Conservation (phyloP, 2,797 vertebrate species). For the Monodelphis domestica region DNA sequence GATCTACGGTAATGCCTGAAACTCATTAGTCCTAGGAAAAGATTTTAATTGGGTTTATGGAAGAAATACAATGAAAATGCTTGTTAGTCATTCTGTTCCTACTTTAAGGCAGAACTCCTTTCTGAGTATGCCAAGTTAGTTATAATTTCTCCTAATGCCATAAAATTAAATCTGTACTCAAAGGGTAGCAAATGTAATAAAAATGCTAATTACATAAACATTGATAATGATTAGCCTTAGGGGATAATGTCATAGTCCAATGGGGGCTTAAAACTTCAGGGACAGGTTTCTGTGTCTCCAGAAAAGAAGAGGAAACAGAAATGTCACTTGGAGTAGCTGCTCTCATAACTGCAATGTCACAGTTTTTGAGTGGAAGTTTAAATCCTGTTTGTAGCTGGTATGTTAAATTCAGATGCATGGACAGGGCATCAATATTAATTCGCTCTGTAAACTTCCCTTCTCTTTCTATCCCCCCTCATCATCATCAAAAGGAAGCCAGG, state of each 20-base stretch:
- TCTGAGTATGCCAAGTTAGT: background rate
- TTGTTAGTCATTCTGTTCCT: conserved; percentile 7
- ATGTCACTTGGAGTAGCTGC: background rate
- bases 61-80: conserved; percentile 19
- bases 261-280: background rate
- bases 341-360: background rate
- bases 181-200: background rate
- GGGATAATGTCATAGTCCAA: accelerated
- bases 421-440: accelerated
- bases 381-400: background rate
- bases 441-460: too few relatives aligned
- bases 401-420: too few relatives aligned
- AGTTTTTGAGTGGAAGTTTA: too few relatives aligned
- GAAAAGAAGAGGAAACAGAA: background rate
- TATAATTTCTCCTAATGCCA: conserved; percentile 18
- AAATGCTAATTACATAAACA: background rate
- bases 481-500: background rate
- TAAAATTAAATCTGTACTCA: background rate
- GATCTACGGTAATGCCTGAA: background rate
- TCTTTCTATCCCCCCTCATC: background rate
- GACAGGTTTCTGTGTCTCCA: too few relatives aligned
- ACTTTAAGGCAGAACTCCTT: conserved; percentile 34
- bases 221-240: accelerated
- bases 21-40: background rate
- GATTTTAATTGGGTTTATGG: background rate